phyloP scores from a whole-genome alignment of 2,888 invertebrate genomes.

The Callosobruchus maculatus region DNA sequence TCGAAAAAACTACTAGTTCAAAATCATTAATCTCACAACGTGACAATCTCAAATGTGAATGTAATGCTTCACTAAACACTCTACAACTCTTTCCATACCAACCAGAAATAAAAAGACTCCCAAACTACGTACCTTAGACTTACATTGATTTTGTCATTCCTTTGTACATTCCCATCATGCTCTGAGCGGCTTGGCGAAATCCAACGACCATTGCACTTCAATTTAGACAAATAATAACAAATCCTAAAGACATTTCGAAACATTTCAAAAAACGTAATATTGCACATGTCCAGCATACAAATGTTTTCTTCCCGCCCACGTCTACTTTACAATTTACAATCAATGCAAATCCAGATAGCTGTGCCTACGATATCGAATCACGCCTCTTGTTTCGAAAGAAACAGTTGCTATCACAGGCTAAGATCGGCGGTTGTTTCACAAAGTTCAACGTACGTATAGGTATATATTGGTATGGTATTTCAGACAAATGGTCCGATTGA shows the following conservation, averaged over 20 bases:
- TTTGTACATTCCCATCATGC: background rate
- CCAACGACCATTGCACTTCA: background rate
- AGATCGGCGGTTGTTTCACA: slow-evolving; percentile 19
- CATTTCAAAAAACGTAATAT: background rate
- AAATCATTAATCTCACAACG: too few relatives aligned
- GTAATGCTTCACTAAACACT: too few relatives aligned
- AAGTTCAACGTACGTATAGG: slow-evolving; percentile 11
- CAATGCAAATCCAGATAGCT: background rate
- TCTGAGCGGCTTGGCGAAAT: background rate
- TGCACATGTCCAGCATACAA: background rate
- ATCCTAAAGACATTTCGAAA: background rate
- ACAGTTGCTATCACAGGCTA: slow-evolving; percentile 44
- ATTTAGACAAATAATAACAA: background rate
- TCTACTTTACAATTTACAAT: background rate
- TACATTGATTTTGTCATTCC: background rate
- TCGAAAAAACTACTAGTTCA: too few relatives aligned
- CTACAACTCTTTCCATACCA: background rate
- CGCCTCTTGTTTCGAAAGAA: background rate
- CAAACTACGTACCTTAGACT: background rate
- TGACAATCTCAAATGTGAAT: too few relatives aligned
- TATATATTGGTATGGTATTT: background rate
- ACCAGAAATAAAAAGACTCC: background rate
- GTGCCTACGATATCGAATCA: background rate
- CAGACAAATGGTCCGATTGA: background rate
- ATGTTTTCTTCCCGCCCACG: background rate